Percentiles rank a stretch among this genome's conserved stretches.
Evolutionary conservation across 2,113 vertebrate species (phyloP).

Genomic region (Chascanopsetta lugubris): DNA sequence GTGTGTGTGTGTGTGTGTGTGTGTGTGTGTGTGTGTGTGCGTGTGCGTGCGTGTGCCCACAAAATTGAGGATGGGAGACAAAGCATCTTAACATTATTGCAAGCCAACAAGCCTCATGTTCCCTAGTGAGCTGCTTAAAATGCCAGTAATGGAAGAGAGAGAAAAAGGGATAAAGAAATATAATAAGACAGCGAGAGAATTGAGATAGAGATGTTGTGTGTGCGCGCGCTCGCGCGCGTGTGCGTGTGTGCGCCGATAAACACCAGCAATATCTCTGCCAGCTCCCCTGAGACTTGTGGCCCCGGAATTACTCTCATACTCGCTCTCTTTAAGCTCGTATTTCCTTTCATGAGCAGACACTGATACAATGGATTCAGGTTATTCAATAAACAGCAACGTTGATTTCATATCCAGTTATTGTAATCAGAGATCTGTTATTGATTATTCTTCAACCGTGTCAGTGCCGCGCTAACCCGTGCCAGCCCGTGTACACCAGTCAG

Average conservation of each 20-base stretch:
- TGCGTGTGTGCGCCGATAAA: constrained; percentile 23
- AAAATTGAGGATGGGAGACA: constrained; percentile 44
- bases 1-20: constrained; percentile 8
- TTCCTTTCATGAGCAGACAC: constrained; percentile 43
- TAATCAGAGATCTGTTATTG: constrained; percentile 52
- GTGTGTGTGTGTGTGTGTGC: background rate
- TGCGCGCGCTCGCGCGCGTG: constrained; percentile 13
- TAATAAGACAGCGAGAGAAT: constrained; percentile 47
- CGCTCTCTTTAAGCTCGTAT: constrained; percentile 44
- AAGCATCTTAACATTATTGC: constrained; percentile 57
- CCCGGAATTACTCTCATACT: constrained; percentile 45
- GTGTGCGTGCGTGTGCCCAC: constrained; percentile 9
- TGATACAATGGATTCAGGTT: constrained; percentile 35
- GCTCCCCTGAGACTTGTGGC: constrained; percentile 39
- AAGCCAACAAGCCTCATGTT: constrained; percentile 53
- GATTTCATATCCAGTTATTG: constrained; percentile 43
- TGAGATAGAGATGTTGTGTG: constrained; percentile 48
- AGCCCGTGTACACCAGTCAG: background rate
- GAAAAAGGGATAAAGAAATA: constrained; percentile 53
- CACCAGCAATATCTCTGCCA: constrained; percentile 41
- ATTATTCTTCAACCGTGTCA: constrained; percentile 9
- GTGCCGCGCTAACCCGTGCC: background rate
- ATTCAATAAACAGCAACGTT: constrained; percentile 43
- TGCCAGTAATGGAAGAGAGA: constrained; percentile 63
- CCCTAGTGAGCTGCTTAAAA: constrained; percentile 61